A percentile compares a stretch with the other conserved stretches of the same genome.
Evolutionary conservation across 2,113 vertebrate genomes (phyloP).

Genomic region (Neolamprologus toae): DNA sequence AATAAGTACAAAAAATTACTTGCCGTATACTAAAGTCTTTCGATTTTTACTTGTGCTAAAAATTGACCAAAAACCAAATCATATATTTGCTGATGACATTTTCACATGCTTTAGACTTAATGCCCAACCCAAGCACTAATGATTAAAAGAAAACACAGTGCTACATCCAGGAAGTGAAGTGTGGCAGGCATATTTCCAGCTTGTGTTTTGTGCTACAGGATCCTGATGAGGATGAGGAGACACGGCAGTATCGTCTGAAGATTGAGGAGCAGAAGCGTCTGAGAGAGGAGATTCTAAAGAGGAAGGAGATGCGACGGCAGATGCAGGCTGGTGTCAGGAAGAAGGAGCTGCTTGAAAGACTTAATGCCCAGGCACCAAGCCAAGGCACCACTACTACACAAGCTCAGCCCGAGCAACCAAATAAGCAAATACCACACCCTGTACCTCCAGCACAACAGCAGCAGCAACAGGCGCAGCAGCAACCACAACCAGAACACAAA

Average conservation of each 20-base stretch:
- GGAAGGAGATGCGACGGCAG: conserved; percentile 89
- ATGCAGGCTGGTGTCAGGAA: conserved; percentile 93
- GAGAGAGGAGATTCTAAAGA: conserved; percentile 88
- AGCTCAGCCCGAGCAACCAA: conserved; percentile 6
- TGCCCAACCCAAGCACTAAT: neutral
- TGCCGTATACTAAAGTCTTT: neutral
- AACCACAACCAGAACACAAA: neutral
- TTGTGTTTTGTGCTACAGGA: conserved; percentile 66
- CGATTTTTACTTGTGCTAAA: neutral
- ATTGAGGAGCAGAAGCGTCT: conserved; percentile 96
- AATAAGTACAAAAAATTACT: neutral
- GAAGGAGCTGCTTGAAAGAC: conserved; percentile 85
- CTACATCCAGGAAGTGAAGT: neutral
- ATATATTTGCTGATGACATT: conserved; percentile 76
- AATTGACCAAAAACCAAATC: conserved; percentile 69
- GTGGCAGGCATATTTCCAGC: neutral
- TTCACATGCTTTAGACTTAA: conserved; percentile 5
- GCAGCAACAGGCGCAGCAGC: conserved; percentile 18
- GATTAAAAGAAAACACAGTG: neutral
- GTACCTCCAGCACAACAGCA: neutral
- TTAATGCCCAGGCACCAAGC: conserved; percentile 70
- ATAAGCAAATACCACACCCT: neutral
- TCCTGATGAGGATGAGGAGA: conserved; percentile 91
- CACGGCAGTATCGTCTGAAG: conserved; percentile 87
- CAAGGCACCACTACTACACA: conserved; percentile 25